phyloP scores from a whole-genome alignment of 2,888 invertebrate genomes.

The Melinopterus prodromus region DNA sequence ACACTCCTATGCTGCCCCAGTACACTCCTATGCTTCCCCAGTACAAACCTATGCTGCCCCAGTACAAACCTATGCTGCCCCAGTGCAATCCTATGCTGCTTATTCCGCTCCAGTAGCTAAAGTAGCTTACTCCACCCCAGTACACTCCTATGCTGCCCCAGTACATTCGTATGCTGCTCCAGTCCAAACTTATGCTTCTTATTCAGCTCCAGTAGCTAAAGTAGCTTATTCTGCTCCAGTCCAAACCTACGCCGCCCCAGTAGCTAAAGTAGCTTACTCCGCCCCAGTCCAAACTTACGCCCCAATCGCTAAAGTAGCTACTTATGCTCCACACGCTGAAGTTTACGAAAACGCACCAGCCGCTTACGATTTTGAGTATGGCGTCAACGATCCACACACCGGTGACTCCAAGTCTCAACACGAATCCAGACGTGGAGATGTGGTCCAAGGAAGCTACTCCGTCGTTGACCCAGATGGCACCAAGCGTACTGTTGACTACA shows the following conservation, averaged over 20 bases:
- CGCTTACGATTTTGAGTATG: constrained; percentile 61
- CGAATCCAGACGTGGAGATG: constrained; percentile 63
- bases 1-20: constrained; percentile 32
- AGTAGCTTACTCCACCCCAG: constrained; percentile 42
- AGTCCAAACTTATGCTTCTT: constrained; percentile 59
- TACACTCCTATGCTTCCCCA: constrained; percentile 35
- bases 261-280: constrained; percentile 42
- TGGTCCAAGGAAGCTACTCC: constrained; percentile 63
- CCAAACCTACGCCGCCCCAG: constrained; percentile 33
- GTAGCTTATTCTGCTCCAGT: constrained; percentile 39
- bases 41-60: constrained; percentile 38
- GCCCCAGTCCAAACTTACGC: constrained; percentile 32
- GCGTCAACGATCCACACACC: constrained; percentile 62
- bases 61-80: constrained; percentile 31
- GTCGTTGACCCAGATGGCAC: constrained; percentile 64
- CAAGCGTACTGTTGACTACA: constrained; percentile 63
- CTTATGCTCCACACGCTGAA: constrained; percentile 46
- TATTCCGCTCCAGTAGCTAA: constrained; percentile 27
- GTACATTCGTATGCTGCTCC: constrained; percentile 51
- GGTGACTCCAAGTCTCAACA: constrained; percentile 64
- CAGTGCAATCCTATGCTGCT: constrained; percentile 36
- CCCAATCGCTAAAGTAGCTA: constrained; percentile 35
- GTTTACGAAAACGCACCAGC: constrained; percentile 57
- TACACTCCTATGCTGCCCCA: constrained; percentile 32
- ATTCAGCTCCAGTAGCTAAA: constrained; percentile 57